Base-by-base conservation (phyloP, 2,797 vertebrate genomes). In the Octomys mimax region DNA sequence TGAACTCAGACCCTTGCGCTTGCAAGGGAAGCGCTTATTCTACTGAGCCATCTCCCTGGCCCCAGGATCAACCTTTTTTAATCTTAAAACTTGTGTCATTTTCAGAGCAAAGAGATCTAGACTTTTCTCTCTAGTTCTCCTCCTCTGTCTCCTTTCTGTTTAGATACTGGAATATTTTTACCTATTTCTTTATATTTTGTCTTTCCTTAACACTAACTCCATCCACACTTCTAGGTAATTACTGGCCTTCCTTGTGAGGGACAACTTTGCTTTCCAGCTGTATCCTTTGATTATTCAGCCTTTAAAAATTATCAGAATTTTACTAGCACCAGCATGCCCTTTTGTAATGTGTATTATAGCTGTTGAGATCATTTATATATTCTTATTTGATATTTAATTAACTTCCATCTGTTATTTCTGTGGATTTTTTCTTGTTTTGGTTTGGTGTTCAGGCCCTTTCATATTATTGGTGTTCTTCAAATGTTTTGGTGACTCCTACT, bases 401-500 rank as follows among this genome's bases (percentile, higher is more conserved):
- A 73, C 61, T 79, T 77, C 26, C 18, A 42, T n/a, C 54, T 89
- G 6, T 82, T 83, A 64, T 84, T 84, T 49, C 61, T 49, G 28
- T 92, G 46, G 28, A 62, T 73, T 81, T 78, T 39, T 42, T 61
- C 82, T 66, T 26, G 11, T 22, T 26, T 13, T 42, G 39, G 33
- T 10, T 92, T 89, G 39, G 36, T 62, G 42, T 71, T 95, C 62
- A 54, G 70, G 19, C 46, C 46, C 42, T 92, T 89, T 85, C 62
- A 49, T 79, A 39, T 68, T 83, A n/a, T 24, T 66, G 39, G 5
- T 4, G 64, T 89, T 91, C 31, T 70, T 88, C 78, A 84, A 59
- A 77, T 90, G 52, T 57, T 91, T 88, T 86, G 42, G 52, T 57
- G n/a, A 77, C 77, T 90, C 78, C 13, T 91, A 57, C 21, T 93